phyloP scores from a whole-genome alignment of 2,888 invertebrate species.

The Carabus problematicus region DNA sequence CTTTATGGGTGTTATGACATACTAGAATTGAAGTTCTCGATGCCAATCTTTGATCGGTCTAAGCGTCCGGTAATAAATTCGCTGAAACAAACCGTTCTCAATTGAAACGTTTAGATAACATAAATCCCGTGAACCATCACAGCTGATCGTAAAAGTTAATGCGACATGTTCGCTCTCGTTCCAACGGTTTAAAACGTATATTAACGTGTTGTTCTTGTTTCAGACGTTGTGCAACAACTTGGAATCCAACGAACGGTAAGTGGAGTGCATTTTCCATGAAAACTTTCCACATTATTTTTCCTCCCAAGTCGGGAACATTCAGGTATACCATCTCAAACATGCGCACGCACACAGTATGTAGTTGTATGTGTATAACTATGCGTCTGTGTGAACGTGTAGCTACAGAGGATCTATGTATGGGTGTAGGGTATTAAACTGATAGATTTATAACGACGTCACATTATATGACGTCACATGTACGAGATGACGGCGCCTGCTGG shows the following conservation, averaged over 20 bases:
- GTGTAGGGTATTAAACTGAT: constrained; percentile 21
- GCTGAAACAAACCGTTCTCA: neutral
- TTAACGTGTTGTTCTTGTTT: constrained; percentile 31
- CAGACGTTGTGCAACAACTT: constrained; percentile 29
- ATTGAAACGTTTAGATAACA: constrained; percentile 28
- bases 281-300: constrained; percentile 8
- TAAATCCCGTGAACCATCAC: constrained; percentile 12
- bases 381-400: neutral
- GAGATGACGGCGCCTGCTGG: constrained; percentile 21
- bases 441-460: constrained; percentile 28
- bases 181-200: constrained; percentile 8
- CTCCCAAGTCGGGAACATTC: neutral
- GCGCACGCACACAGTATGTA: too few relatives aligned
- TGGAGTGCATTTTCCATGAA: constrained; percentile 12
- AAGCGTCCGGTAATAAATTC: constrained; percentile 9
- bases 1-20: too few relatives aligned
- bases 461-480: constrained; percentile 27
- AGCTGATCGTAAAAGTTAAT: constrained; percentile 24
- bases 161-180: constrained; percentile 15
- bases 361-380: neutral
- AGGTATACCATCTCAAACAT: too few relatives aligned
- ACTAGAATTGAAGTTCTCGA: too few relatives aligned
- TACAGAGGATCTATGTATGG: too few relatives aligned
- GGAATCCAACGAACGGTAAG: constrained; percentile 28
- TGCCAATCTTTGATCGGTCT: too few relatives aligned